Evolutionary conservation across 92 coral and sea anemone species (phyloP).

Genomic region (Bergia sp.): DNA sequence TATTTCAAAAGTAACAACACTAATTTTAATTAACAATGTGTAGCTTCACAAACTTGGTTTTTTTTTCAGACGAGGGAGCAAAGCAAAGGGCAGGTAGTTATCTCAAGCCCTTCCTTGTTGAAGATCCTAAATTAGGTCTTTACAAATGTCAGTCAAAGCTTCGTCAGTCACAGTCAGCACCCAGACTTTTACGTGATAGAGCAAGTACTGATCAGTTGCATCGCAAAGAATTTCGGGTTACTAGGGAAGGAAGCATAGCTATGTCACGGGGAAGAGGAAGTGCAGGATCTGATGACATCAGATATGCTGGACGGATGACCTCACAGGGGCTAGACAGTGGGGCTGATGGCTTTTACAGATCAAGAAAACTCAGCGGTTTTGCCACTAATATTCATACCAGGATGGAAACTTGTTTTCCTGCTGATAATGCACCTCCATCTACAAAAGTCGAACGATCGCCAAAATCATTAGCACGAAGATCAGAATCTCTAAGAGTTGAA

Average conservation of each 20-base stretch:
- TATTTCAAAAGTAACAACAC: background rate
- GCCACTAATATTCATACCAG: conserved; percentile 40
- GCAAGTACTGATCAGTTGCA: conserved; percentile 63
- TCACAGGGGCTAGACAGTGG: conserved; percentile 75
- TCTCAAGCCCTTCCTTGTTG: conserved; percentile 80
- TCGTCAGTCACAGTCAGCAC: conserved; percentile 86
- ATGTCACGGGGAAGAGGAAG: conserved; percentile 35
- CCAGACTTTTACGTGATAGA: conserved; percentile 64
- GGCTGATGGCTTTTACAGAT: conserved; percentile 70
- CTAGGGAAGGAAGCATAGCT: conserved; percentile 31
- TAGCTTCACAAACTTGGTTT: background rate
- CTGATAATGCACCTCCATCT: conserved; percentile 59
- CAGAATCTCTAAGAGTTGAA: conserved; percentile 36
- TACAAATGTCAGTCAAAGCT: conserved; percentile 79
- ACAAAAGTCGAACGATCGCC: conserved; percentile 24
- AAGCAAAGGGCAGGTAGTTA: conserved; percentile 86
- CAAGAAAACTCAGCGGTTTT: conserved; percentile 49
- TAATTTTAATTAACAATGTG: background rate
- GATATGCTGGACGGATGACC: conserved; percentile 59
- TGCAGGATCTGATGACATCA: conserved; percentile 67
- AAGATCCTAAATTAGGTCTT: conserved; percentile 87
- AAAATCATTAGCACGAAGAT: conserved; percentile 3
- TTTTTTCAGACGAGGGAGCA: conserved; percentile 82
- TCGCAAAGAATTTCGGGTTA: conserved; percentile 34
- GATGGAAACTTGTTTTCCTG: conserved; percentile 78